Conservation (phyloP, 1,140 invertebrate species). For the Pseudomyrmex cubaensis region DNA sequence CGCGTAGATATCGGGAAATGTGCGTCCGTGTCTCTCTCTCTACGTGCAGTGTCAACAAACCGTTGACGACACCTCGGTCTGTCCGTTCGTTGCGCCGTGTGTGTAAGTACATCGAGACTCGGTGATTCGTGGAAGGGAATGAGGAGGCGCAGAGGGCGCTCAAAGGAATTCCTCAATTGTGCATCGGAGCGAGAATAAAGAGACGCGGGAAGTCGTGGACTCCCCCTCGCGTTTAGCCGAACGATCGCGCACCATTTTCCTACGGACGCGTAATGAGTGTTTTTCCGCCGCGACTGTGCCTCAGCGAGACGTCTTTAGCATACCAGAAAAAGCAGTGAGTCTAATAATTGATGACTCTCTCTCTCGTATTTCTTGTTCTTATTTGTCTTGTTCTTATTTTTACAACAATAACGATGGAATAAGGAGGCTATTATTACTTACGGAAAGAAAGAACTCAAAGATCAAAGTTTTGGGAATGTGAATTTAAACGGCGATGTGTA, state of each 20-base stretch:
- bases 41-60: slow-evolving; percentile 48
- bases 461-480: neutral
- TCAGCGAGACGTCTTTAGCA: slow-evolving; percentile 34
- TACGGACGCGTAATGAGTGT: slow-evolving; percentile 36
- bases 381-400: neutral
- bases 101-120: slow-evolving; percentile 24
- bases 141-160: neutral
- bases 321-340: neutral
- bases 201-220: slow-evolving; percentile 12
- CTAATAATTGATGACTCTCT: slow-evolving; percentile 41
- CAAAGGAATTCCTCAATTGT: slow-evolving; percentile 50
- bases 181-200: slow-evolving; percentile 37
- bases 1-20: neutral
- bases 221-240: neutral
- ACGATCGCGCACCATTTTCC: slow-evolving; percentile 35
- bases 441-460: neutral
- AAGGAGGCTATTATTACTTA: neutral
- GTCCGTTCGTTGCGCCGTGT: slow-evolving; percentile 15
- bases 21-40: neutral
- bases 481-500: neutral
- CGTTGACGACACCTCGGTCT: slow-evolving; percentile 25
- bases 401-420: neutral
- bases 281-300: slow-evolving; percentile 6
- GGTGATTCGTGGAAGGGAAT: slow-evolving; percentile 32
- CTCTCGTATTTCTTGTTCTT: neutral